Percentiles rank a stretch among this genome's conserved stretches.
These are phyloP conservation scores for Grantiella picta DNA, from an alignment of 2,113 vertebrate genomes.

Conservation along the genomic window DNA sequence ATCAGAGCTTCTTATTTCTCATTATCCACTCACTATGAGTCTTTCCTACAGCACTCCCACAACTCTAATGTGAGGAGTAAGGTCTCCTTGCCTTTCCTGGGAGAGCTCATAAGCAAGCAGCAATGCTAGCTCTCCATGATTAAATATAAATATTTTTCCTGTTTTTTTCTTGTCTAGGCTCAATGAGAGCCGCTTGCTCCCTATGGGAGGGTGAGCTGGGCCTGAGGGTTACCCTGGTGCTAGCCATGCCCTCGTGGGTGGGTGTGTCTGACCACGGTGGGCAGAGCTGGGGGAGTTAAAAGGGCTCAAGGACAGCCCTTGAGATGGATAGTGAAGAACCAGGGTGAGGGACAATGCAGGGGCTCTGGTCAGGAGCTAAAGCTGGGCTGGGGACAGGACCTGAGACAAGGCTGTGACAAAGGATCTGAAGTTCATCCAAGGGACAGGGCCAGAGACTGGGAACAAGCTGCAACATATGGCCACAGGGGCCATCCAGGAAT, in stretches of 20 bases:
- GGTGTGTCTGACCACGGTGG: fast-evolving
- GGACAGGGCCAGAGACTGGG: background rate
- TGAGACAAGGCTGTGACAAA: background rate
- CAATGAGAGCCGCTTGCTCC: background rate
- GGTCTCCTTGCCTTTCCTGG: background rate
- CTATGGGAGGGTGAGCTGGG: background rate
- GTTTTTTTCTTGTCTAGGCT: background rate
- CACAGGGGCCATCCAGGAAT: background rate
- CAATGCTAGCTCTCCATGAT: background rate
- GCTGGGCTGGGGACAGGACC: background rate
- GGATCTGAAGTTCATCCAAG: background rate
- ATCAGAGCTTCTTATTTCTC: background rate
- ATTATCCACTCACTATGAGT: background rate
- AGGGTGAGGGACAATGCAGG: background rate
- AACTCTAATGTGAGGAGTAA: background rate
- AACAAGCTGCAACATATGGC: background rate
- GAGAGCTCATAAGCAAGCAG: background rate
- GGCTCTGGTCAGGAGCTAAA: background rate
- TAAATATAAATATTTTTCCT: background rate
- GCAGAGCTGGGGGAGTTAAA: background rate
- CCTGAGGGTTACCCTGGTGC: no score
- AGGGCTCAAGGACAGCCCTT: background rate
- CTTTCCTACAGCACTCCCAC: background rate
- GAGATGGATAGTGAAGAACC: background rate
- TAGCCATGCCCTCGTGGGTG: background rate